phyloP scores from a whole-genome alignment of 2,113 vertebrate species.

The Seriola aureovittata region DNA sequence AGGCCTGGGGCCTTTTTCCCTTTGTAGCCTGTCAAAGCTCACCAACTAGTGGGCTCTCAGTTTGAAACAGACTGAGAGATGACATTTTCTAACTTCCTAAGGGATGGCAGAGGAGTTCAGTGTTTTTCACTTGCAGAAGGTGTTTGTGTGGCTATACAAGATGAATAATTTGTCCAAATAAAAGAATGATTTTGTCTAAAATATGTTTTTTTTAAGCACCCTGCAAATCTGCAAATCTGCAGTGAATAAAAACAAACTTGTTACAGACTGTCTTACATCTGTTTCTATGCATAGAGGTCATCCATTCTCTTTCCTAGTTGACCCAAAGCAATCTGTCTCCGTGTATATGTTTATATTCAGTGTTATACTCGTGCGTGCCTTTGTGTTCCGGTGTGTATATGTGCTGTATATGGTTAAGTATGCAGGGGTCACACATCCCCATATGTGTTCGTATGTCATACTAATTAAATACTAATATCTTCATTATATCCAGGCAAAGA shows the following conservation, averaged over 20 bases:
- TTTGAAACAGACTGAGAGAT: constrained; percentile 84
- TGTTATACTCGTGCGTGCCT: neutral
- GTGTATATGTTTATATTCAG: constrained; percentile 18
- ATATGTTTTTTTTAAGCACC: constrained; percentile 4
- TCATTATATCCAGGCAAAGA: constrained; percentile 83
- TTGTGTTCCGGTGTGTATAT: constrained; percentile 41
- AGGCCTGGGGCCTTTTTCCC: constrained; percentile 81
- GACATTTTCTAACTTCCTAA: constrained; percentile 81
- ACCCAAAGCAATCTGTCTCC: constrained; percentile 75
- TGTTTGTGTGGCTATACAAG: constrained; percentile 41
- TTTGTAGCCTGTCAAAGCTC: constrained; percentile 84
- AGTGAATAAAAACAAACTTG: neutral
- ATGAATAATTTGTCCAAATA: constrained; percentile 15
- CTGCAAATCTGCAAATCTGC: neutral
- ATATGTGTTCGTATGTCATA: constrained; percentile 51
- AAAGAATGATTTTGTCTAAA: constrained; percentile 15
- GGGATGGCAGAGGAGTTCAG: constrained; percentile 67
- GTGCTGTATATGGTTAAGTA: constrained; percentile 46
- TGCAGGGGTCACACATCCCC: constrained; percentile 46
- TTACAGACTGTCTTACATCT: constrained; percentile 62
- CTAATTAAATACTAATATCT: constrained; percentile 74
- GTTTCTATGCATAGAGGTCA: constrained; percentile 63
- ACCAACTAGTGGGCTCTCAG: constrained; percentile 76
- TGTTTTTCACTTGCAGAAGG: constrained; percentile 62
- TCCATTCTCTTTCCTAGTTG: constrained; percentile 31